Evolutionary conservation across 2,113 vertebrate species (phyloP).

Genomic region (Sardina pilchardus): DNA sequence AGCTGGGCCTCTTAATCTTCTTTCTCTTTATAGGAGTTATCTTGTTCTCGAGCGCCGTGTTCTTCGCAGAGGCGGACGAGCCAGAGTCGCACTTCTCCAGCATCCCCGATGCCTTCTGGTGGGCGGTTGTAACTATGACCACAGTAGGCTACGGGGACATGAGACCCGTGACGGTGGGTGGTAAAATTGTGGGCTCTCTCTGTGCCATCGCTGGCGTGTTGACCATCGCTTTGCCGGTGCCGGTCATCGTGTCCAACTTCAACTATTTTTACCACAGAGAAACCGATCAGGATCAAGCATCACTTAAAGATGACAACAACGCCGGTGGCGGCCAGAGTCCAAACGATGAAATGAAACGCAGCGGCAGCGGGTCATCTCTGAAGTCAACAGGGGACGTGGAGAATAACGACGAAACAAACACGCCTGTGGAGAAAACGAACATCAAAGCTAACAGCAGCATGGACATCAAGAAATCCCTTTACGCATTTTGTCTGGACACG

Average conservation of each 20-base stretch:
- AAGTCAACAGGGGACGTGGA: slow-evolving; percentile 77
- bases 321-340: slow-evolving; percentile 63
- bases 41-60: slow-evolving; percentile 95
- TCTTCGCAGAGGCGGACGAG: slow-evolving; percentile 90
- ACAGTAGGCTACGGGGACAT: slow-evolving; percentile 97
- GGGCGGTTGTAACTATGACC: slow-evolving; percentile 97
- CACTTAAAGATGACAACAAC: slow-evolving; percentile 80
- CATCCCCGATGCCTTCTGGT: slow-evolving; percentile 98
- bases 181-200: slow-evolving; percentile 93
- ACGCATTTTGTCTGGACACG: slow-evolving; percentile 88
- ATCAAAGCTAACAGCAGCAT: slow-evolving; percentile 87
- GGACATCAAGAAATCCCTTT: slow-evolving; percentile 88
- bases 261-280: slow-evolving; percentile 98
- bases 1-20: slow-evolving; percentile 94
- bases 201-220: slow-evolving; percentile 95
- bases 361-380: slow-evolving; percentile 73
- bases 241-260: slow-evolving; percentile 96
- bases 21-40: slow-evolving; percentile 97
- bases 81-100: slow-evolving; percentile 93
- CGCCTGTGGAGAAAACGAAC: slow-evolving; percentile 78
- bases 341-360: slow-evolving; percentile 67
- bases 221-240: slow-evolving; percentile 94
- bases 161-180: slow-evolving; percentile 90
- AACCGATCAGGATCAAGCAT: slow-evolving; percentile 87
- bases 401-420: slow-evolving; percentile 67